These are phyloP conservation scores for Oryctolagus cuniculus DNA, from an alignment of 2,113 vertebrate genomes.

Conservation along the genomic window mOryCun1.1 NC_091433.1:163294501-163295000, in stretches of 20 bases:
- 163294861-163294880: constrained; percentile 1
- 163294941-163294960: background rate
- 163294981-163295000: background rate
- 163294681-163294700: background rate
- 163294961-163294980: constrained; percentile 45
- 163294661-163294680: constrained; percentile 25
- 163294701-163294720: constrained; percentile 50
- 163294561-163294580: background rate
- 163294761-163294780: background rate
- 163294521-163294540: background rate
- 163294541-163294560: background rate
- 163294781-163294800: background rate
- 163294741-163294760: background rate
- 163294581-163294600: background rate
- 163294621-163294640: constrained; percentile 55
- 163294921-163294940: constrained; percentile 23
- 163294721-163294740: background rate
- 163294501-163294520: background rate
- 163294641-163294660: constrained; percentile 43
- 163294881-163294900: constrained; percentile 58
- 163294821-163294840: constrained; percentile 31
- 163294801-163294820: constrained; percentile 45
- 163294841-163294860: constrained; percentile 55
- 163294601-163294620: background rate
- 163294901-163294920: constrained; percentile 29